Evolutionary conservation across 2,797 vertebrate species (phyloP), one percentile per base, ranked within the genome.

Genomic region (Coreius guichenoti): DNA sequence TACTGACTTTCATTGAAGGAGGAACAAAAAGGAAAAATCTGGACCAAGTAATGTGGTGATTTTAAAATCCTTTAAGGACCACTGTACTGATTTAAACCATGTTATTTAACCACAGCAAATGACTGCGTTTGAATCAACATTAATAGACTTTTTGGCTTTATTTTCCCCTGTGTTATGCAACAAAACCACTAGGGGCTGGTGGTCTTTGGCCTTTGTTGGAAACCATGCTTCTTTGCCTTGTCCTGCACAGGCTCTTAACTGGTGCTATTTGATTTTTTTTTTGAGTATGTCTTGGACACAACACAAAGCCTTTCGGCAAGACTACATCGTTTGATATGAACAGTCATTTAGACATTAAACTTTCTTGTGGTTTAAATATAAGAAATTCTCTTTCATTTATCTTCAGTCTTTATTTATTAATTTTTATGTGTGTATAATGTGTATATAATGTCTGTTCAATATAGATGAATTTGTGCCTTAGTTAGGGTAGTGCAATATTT

Each of bases 101-200:
- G 69, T n/a, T 33, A 16, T 43, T 56, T 61, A 73, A 45, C 26
- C 69, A 61, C 69, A 47, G 26, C 13, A 80, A 49, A 61, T 29
- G 9, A 47, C 39, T 79, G 17, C 7, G 31, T 67, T 80, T 80
- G 19, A 80, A 67, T 80, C 5, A 73, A 73, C 54, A 82, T 82
- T 58, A 73, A 82, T 73, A 7, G 43, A n/a, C 39, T 31, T 73
- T 58, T 21, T 63, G 26, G 36, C n/a, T 43, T 58, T 72, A 13
- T 21, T 58, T 81, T 23, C 13, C 68, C 43, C n/a, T 16, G 51
- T 31, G 39, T 58, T 61, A 82, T 73, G 19, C 36, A 61, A 82
- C 69, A 45, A 47, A 82, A 82, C 54, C 80, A 61, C 80, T 61
- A 61, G 80, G 45, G 45, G 78, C 29, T 51, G 61, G 29, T 31